Conservation (phyloP, 2,797 vertebrate species). For the Percopsis omiscomaycus region DNA sequence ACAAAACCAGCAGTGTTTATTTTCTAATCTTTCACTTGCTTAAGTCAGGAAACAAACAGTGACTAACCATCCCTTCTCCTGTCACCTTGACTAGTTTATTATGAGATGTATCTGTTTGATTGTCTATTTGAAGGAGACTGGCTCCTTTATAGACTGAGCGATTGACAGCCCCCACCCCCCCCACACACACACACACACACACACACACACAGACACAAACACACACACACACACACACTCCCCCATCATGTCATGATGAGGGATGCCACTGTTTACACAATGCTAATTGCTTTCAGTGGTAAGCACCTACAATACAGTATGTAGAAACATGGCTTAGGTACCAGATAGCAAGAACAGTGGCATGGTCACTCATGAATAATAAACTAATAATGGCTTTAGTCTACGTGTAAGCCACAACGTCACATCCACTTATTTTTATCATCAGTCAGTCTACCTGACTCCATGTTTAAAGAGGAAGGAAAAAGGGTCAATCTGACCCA, state of each 20-base stretch:
- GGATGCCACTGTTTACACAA: neutral
- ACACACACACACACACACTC: constrained; percentile 4
- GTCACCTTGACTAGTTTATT: constrained; percentile 49
- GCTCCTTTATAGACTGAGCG: constrained; percentile 61
- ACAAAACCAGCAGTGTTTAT: constrained; percentile 25
- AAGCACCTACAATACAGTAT: neutral
- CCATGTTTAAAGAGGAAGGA: too few species aligned
- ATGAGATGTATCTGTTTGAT: constrained; percentile 55
- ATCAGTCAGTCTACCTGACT: too few species aligned
- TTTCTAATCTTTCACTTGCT: constrained; percentile 10
- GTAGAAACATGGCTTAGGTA: too few species aligned
- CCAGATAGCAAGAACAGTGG: too few species aligned
- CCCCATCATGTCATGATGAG: neutral
- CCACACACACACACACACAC: neutral
- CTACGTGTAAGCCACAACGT: too few species aligned
- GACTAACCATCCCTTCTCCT: constrained; percentile 20
- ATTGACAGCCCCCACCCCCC: constrained; percentile 33
- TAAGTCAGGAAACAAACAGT: constrained; percentile 31
- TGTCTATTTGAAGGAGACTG: constrained; percentile 56
- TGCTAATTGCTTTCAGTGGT: neutral
- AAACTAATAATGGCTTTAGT: too few species aligned
- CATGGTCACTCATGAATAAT: too few species aligned
- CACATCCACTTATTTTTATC: too few species aligned
- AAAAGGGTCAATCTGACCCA: too few species aligned
- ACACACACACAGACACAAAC: constrained; percentile 3